phyloP scores from a whole-genome alignment of 2,888 invertebrate species.

The Melieria omissa region DNA sequence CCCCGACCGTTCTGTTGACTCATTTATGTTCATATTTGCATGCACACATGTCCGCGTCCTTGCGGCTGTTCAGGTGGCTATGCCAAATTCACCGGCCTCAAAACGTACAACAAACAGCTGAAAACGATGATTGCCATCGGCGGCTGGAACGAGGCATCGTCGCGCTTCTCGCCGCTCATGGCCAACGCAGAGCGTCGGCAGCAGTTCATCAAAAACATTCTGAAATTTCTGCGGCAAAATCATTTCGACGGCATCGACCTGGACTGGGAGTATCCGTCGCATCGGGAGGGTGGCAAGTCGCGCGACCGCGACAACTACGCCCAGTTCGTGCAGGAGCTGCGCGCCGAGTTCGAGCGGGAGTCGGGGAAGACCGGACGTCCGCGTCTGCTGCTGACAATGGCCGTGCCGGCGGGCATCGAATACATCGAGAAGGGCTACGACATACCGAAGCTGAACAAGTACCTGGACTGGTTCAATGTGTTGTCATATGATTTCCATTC shows the following conservation, averaged over 20 bases:
- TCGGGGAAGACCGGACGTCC: constrained; percentile 84
- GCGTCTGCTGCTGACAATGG: constrained; percentile 87
- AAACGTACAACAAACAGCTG: constrained; percentile 90
- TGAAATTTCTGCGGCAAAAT: constrained; percentile 89
- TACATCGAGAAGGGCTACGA: constrained; percentile 95
- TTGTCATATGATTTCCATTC: constrained; percentile 93
- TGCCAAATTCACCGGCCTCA: constrained; percentile 91
- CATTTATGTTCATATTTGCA: background rate
- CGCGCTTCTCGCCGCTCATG: constrained; percentile 88
- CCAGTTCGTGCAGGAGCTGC: constrained; percentile 85
- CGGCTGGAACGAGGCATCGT: constrained; percentile 93
- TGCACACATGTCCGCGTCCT: constrained; percentile 1
- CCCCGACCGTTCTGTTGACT: constrained; percentile 1
- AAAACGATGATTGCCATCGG: constrained; percentile 93
- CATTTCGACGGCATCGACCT: constrained; percentile 93
- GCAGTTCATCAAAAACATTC: constrained; percentile 83
- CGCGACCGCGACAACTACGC: constrained; percentile 90
- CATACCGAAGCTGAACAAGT: constrained; percentile 85
- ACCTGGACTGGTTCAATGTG: constrained; percentile 92
- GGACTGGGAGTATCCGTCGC: constrained; percentile 79
- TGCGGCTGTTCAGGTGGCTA: constrained; percentile 79
- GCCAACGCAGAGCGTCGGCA: constrained; percentile 80
- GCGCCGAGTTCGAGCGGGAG: constrained; percentile 90
- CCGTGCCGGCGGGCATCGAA: constrained; percentile 92
- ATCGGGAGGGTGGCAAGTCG: constrained; percentile 75